A percentile compares a stretch with the other conserved stretches of the same genome.
Evolutionary conservation across 1,140 invertebrate species (phyloP).

Genomic region (Ooceraea biroi): DNA sequence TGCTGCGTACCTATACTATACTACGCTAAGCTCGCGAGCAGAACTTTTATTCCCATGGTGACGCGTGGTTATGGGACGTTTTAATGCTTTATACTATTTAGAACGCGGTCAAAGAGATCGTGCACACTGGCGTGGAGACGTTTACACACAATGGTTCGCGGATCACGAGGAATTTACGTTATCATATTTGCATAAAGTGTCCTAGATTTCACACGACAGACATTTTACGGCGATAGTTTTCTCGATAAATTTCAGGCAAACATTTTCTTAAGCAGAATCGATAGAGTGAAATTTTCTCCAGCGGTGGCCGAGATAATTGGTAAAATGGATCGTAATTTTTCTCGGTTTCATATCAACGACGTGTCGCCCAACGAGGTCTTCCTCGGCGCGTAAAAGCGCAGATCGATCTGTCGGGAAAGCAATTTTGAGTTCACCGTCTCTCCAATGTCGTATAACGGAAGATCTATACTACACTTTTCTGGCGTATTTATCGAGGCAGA

Average conservation of each 20-base stretch:
- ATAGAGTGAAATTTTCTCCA: neutral
- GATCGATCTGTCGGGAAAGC: conserved; percentile 18
- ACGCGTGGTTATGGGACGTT: conserved; percentile 12
- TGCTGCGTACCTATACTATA: neutral
- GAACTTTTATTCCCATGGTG: conserved; percentile 41
- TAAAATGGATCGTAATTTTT: no score
- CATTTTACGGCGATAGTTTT: neutral
- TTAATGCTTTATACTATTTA: conserved; percentile 39
- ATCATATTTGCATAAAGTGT: conserved; percentile 5
- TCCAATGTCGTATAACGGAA: neutral
- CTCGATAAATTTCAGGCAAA: neutral
- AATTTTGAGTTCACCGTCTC: conserved; percentile 24
- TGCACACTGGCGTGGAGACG: conserved; percentile 15
- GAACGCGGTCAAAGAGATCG: neutral
- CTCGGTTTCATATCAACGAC: no score
- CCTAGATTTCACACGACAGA: neutral
- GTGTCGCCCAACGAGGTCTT: no score
- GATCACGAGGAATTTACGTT: conserved; percentile 35
- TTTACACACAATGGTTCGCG: conserved; percentile 9
- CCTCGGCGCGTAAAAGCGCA: no score
- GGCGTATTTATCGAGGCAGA: conserved; percentile 47
- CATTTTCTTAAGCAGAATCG: neutral
- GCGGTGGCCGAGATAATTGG: no score
- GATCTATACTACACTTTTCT: conserved; percentile 58
- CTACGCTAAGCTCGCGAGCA: conserved; percentile 31